Base-by-base conservation (phyloP, 2,888 invertebrate species). In the Chaetoderma sp. region DNA sequence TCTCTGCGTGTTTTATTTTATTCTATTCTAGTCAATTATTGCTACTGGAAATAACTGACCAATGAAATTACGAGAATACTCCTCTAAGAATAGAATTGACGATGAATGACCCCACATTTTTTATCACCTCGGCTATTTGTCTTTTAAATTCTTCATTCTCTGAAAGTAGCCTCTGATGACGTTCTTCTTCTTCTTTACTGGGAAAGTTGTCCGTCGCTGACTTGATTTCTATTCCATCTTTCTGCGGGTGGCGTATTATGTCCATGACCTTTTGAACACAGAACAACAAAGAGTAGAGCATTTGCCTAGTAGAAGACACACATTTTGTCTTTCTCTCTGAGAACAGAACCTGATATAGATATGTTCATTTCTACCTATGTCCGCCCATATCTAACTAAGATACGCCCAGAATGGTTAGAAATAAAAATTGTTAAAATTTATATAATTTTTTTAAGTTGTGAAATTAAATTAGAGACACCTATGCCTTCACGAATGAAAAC, bases 121-220 rank as follows among this genome's bases (percentile, higher is more conserved):
- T n/a, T 30, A 61, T 57, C 60, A 96, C 97, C 91, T 94, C 94
- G 75, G 94, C 91, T 84, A 99, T 97, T 77, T 97, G 92, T 88
- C 93, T 93, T 89, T 97, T 96, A 71, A 99, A 90, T 83, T 98
- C 96, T 84, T 97, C 97, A 87, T 99, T 99, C 88, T 99, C 98
- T 70, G 91, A 91, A 63, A 96, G 90, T 63, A 99, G 89, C 83
- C 95, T 95, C 81, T 95, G 93, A 87, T 96, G 96, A 71, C 93
- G 91, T 86, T 98, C 97, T 84, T 98, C 98, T 81, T 98, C 97
- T 81, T 96, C 97, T 77, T 83, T 83, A 73, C 85, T 87, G 30
- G 85, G 86, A 57, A 82, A 81, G 47, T 83, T 86, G 69, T 87
- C 87, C 3, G 85, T 84, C 71, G 82, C 70, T 32, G 82, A 80